Conservation (phyloP, 2,797 vertebrate species). For the Sebastolobus altivelis region DNA sequence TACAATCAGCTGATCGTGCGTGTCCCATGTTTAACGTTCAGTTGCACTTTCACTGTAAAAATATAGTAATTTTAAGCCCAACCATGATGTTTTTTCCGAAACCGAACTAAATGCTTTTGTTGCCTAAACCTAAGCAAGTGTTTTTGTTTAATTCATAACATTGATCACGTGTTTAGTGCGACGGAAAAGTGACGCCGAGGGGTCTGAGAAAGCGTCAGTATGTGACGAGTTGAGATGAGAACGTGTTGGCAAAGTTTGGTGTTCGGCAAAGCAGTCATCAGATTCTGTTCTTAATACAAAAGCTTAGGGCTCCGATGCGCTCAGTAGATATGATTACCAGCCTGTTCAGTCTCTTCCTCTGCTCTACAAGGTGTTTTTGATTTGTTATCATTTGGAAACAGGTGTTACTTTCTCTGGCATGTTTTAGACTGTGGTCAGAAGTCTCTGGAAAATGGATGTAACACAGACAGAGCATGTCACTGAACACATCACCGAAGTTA, state of each 20-base stretch:
- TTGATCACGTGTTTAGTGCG: too few species aligned
- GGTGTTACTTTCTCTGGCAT: background rate
- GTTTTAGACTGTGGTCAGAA: background rate
- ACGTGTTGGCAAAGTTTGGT: background rate
- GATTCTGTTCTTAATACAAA: background rate
- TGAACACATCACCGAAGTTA: conserved; percentile 7
- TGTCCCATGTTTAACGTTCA: too few species aligned
- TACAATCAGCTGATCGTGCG: too few species aligned
- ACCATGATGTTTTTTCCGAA: too few species aligned
- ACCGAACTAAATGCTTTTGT: too few species aligned
- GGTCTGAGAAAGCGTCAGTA: too few species aligned
- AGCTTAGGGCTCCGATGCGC: background rate
- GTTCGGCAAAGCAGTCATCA: background rate
- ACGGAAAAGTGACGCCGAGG: too few species aligned
- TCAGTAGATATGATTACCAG: background rate
- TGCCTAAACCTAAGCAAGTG: too few species aligned
- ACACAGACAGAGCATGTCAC: background rate
- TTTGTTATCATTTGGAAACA: background rate
- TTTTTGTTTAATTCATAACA: too few species aligned
- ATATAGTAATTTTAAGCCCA: too few species aligned
- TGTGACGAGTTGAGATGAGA: too few species aligned
- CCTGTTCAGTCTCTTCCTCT: background rate
- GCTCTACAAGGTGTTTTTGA: background rate
- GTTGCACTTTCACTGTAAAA: too few species aligned
- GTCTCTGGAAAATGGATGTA: background rate